Conservation (phyloP, 2,888 invertebrate genomes). For the Sminthurinus aureus region DNA sequence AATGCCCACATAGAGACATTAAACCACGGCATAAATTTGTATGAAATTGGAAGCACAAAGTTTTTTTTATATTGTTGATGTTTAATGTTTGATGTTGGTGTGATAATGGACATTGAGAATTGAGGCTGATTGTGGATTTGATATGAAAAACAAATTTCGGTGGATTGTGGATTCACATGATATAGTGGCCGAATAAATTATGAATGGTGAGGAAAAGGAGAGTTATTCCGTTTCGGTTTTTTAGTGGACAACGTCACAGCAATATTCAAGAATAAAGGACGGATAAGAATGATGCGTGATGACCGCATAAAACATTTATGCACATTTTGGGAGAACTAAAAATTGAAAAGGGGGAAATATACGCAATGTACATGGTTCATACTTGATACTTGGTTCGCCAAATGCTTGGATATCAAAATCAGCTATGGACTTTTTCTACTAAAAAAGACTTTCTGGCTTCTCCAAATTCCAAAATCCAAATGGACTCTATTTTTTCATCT, state of each 20-base stretch:
- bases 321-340: not conserved
- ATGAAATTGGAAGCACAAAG: no score
- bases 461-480: no score
- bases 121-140: no score
- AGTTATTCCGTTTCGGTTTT: not conserved
- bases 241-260: not conserved
- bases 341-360: slow-evolving; percentile 6
- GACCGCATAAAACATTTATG: slow-evolving; percentile 17
- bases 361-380: not conserved
- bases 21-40: no score
- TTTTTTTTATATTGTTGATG: no score
- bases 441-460: not conserved
- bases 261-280: not conserved
- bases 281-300: slow-evolving; percentile 8
- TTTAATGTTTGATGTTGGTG: no score
- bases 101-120: no score
- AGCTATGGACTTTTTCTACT: slow-evolving; percentile 8
- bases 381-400: not conserved
- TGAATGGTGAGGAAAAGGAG: not conserved
- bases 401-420: slow-evolving; percentile 1
- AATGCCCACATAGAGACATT: no score
- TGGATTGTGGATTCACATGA: no score
- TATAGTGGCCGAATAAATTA: not conserved
- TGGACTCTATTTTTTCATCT: not conserved
- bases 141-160: no score